phyloP scores from a whole-genome alignment of 2,113 vertebrate genomes.

The Seriola quinqueradiata region DNA sequence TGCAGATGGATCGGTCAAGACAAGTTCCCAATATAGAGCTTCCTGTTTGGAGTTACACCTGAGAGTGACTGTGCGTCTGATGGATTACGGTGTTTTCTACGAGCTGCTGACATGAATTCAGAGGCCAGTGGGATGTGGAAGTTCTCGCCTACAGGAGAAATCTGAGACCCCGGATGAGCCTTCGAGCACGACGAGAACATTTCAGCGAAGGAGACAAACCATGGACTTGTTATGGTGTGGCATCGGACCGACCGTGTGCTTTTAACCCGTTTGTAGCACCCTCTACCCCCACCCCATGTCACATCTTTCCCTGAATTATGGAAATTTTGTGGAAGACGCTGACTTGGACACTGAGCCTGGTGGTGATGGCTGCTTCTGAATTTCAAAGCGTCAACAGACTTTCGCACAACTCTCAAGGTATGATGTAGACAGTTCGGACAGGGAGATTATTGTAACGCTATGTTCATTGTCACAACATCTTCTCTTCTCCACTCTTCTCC shows the following conservation, averaged over 20 bases:
- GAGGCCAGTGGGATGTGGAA: conserved; percentile 83
- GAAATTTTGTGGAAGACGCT: conserved; percentile 99
- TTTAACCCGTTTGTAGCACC: conserved; percentile 89
- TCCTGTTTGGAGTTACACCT: conserved; percentile 84
- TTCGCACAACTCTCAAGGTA: conserved; percentile 97
- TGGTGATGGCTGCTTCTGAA: conserved; percentile 94
- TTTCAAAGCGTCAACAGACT: conserved; percentile 90
- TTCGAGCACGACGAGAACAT: conserved; percentile 48
- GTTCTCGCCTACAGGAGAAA: conserved; percentile 80
- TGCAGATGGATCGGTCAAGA: conserved; percentile 88
- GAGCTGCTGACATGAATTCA: conserved; percentile 88
- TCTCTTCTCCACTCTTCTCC: conserved; percentile 1
- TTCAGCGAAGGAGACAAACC: conserved; percentile 78
- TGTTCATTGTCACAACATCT: conserved; percentile 12
- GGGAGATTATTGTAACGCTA: not conserved
- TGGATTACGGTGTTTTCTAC: conserved; percentile 80
- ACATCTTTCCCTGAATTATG: conserved; percentile 94
- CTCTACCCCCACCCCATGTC: conserved; percentile 83
- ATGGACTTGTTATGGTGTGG: conserved; percentile 90
- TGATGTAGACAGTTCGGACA: not conserved
- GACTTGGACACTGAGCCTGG: conserved; percentile 97
- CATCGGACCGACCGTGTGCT: conserved; percentile 86
- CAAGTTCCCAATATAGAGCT: conserved; percentile 83
- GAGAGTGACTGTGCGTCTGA: conserved; percentile 80
- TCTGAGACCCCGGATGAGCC: conserved; percentile 75